Base-by-base conservation (phyloP, 1,140 invertebrate genomes). In the Popillia japonica region DNA sequence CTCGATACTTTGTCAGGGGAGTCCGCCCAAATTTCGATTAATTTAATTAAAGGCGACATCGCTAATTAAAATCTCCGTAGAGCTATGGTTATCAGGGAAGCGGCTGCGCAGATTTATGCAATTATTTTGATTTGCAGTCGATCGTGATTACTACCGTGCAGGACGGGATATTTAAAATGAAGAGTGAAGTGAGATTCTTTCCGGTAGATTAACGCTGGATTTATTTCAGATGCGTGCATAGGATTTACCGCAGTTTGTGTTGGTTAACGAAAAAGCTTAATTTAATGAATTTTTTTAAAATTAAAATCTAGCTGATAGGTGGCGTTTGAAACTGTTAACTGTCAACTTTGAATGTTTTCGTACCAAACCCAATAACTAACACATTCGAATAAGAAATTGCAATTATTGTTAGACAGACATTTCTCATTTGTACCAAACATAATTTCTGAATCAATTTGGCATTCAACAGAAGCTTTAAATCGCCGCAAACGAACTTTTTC, bases 31-130 rank as follows among this genome's bases (percentile, higher is more conserved):
- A 55, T 55, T 55, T 55, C 48, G 17, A 55, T 55, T 55, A 55
- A 55, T 55, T 55, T 55, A 55, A 55, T 55, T 55, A 55, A 55
- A 55, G 17, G 48, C 48, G 48, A 55, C 48, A 55, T 55, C 9
- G 48, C 48, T 55, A 55, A 55, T 55, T 55, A 55, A 55, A 55
- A 55, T 55, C 14, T 17, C n/a, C 48, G 48, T 55, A 4, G 27
- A 55, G 17, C 48, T 55, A 14, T 17, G 48, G 48, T 55, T 55
- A 55, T 55, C 17, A 55, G 10, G 14, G 48, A 55, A 55, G 48
- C 17, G n/a, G 6, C 14, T 17, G 1, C 17, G 14, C 48, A 17
- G 6, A 55, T 55, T 55, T 55, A 55, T 55, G 48, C 48, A 17
- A 4, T n/a, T 55, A 55, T 55, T 14, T 55, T 55, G 48, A 55